Base-by-base conservation (phyloP, 2,888 invertebrate species). In the Spodoptera picta region DNA sequence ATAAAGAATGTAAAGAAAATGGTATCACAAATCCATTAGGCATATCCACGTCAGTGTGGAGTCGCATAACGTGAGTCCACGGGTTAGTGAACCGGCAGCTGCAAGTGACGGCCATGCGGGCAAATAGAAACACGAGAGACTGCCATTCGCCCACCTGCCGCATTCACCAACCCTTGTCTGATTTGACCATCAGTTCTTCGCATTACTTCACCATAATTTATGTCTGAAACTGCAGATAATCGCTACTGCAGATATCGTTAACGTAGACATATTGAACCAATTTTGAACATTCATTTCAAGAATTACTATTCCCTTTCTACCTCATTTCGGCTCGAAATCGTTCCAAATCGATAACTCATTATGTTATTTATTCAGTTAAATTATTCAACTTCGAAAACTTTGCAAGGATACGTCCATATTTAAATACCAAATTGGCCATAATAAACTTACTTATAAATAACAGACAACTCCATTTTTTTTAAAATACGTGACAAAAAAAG, bases 1-100 rank as follows among this genome's bases (percentile, higher is more conserved):
- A 60, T 66, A 67, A 65, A 73, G 67, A 55, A 73, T 70, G 60
- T 55, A 56, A 67, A 71, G 68, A 54, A 67, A 67, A 67, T 69
- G 55, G 73, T 85, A 86, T 85, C 77, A 83, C 77, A 81, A 83
- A 80, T 78, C 73, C 79, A 88, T 87, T 88, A 86, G 73, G 69
- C 77, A 77, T 75, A 14, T 75, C 44, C 53, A 69, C 54, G 45
- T 72, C 65, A 79, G 72, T 50, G 45, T 72, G 65, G 79, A 73
- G 76, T 75, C 78, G 81, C 81, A 71, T 83, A 80, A 71, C 83
- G 79, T 76, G 82, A 80, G 73, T 85, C 81, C 80, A 80, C 71
- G 84, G 89, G 90, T 89, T 85, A 88, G 79, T 88, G 87, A 87
- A 87, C 88, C 65, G 85, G 84, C 92, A 92, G 92, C 90, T 92